A percentile compares a stretch with the other conserved stretches of the same genome.
These are phyloP conservation scores for Bos indicus DNA, from an alignment of 2,113 vertebrate species.

Conservation along the genomic window DNA sequence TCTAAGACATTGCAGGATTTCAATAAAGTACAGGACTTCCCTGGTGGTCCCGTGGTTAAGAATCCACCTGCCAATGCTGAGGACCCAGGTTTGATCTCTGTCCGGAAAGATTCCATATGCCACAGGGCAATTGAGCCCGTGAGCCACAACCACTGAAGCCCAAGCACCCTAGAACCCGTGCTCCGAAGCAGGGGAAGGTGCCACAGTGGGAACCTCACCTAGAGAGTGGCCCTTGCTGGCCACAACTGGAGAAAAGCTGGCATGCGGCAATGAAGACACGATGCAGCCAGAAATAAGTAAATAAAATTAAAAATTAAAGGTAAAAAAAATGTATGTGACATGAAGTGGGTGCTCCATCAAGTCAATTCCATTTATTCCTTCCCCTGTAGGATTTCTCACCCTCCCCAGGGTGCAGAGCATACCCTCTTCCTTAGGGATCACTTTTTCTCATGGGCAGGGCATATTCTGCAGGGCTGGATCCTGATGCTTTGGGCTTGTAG, in stretches of 20 bases:
- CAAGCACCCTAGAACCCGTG: not conserved
- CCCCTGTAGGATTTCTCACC: not conserved
- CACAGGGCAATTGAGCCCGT: accelerated
- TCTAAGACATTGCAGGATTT: not conserved
- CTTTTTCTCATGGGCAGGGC: not conserved
- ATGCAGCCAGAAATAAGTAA: not conserved
- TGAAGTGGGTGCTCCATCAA: not conserved
- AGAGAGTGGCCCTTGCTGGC: not conserved
- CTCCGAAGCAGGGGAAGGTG: not conserved
- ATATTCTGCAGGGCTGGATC: not conserved
- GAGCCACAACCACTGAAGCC: not conserved
- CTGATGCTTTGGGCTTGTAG: not conserved
- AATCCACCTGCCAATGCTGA: not conserved
- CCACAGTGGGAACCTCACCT: accelerated
- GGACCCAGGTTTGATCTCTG: not conserved
- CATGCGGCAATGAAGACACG: not conserved
- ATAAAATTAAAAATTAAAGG: not conserved
- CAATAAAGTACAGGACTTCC: not conserved
- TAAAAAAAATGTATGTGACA: not conserved
- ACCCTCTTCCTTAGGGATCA: too few species aligned
- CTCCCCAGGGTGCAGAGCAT: not conserved
- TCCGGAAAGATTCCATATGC: not conserved
- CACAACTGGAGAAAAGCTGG: not conserved
- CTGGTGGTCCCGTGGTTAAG: not conserved
- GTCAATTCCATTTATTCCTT: not conserved